phyloP scores from a whole-genome alignment of 2,113 vertebrate genomes.

The Vidua macroura region DNA sequence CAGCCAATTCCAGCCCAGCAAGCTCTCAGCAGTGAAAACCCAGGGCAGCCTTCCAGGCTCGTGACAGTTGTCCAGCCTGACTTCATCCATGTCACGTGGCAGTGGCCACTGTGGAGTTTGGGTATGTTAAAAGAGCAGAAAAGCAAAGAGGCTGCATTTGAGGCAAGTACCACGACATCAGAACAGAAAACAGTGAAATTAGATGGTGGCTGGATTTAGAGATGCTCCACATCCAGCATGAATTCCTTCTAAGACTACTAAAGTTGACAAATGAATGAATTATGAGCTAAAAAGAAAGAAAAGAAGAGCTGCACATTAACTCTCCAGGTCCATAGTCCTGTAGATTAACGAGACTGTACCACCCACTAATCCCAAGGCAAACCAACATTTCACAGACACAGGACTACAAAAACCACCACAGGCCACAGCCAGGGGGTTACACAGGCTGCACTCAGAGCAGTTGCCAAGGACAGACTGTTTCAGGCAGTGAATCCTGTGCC shows the following conservation, averaged over 20 bases:
- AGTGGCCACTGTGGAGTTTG: not conserved
- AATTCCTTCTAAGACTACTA: not conserved
- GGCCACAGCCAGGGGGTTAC: not conserved
- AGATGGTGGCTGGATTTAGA: not conserved
- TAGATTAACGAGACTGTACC: not conserved
- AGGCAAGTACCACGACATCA: not conserved
- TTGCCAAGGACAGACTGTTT: not conserved
- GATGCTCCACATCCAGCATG: not conserved
- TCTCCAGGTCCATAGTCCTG: not conserved
- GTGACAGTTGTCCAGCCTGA: not conserved
- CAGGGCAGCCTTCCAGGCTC: slow-evolving; percentile 11
- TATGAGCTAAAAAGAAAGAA: not conserved
- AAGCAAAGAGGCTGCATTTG: not conserved
- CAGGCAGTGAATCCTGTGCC: not conserved
- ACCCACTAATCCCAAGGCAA: not conserved
- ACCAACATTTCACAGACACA: not conserved
- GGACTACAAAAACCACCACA: not conserved
- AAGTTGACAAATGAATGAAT: not conserved
- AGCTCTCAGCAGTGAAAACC: not conserved
- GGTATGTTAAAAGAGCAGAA: not conserved
- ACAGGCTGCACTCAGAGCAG: not conserved
- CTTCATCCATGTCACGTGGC: not conserved
- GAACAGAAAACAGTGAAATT: not conserved
- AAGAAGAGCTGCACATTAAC: not conserved
- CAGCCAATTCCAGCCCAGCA: not conserved